Base-by-base conservation (phyloP, 2,113 vertebrate species). In the Gymnarchus niloticus region DNA sequence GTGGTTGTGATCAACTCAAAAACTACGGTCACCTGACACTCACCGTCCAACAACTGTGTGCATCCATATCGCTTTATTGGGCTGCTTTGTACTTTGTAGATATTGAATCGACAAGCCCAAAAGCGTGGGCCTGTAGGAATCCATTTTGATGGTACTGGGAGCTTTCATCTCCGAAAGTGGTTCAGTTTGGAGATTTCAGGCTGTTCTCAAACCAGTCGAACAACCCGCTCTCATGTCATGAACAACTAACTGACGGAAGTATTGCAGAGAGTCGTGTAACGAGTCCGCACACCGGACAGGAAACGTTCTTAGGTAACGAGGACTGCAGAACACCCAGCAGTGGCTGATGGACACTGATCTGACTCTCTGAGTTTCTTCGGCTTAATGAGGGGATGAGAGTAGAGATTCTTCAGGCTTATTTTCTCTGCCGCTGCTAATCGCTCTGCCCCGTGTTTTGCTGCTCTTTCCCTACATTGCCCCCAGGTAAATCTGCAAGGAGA, bases 341-440 rank as follows among this genome's bases (percentile, higher is more conserved):
- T 33, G 41, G 65, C 65, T 73, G 65, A 73, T 73, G 65, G 65
- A 73, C 65, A 73, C 65, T 73, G 65, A 73, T 73, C 65, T 33
- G 65, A 33, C 65, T 69, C 65, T 69, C 41, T 6, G 33, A 69
- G 28, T 4, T 69, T 41, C 28, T 69, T 69, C 33, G 19, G 65
- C 33, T 69, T 69, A 69, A 69, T 73, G 65, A 73, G 65, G 19
- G 65, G 65, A 73, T 73, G 28, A 73, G 65, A 73, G 33, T 73
- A 33, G 41, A 73, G 65, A 73, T 73, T 33, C 65, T 73, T 0
- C 28, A 73, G 65, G 65, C 65, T 73, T 33, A 41, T 73, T 73
- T 73, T 28, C 65, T 4, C 65, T 73, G n/a, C 5, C 12, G 14
- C 14, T 14, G 37, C 28, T 73, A 73, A 73, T 73, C 25, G 14